A percentile compares a stretch with the other conserved stretches of the same genome.
Evolutionary conservation across 2,797 vertebrate genomes (phyloP).

Genomic region (Cossypha caffra): DNA sequence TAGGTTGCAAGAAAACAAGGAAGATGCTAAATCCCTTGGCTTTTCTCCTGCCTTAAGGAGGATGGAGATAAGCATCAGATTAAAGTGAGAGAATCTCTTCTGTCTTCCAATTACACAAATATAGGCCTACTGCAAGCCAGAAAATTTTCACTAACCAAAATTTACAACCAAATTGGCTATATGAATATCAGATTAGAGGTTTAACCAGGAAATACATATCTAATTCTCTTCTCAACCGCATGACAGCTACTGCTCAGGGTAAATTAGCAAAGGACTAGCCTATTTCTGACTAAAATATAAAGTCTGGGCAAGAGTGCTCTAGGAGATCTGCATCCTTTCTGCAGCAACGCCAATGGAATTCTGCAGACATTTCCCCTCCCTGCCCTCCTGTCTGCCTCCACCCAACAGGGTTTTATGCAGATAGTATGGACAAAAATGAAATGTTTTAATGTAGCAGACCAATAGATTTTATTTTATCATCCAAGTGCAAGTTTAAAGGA

Average conservation of each 20-base stretch:
- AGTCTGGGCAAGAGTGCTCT: background rate
- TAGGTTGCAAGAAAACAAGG: constrained; percentile 24
- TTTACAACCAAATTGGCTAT: background rate
- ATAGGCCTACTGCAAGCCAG: background rate
- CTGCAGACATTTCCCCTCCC: background rate
- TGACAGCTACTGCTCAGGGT: background rate
- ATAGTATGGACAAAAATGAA: background rate
- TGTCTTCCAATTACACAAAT: constrained; percentile 46
- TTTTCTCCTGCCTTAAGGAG: constrained; percentile 58
- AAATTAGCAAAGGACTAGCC: background rate
- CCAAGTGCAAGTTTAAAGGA: constrained; percentile 14
- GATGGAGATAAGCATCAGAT: constrained; percentile 46
- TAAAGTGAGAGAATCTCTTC: constrained; percentile 46
- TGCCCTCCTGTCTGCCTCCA: background rate
- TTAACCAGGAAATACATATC: background rate
- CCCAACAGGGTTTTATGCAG: background rate
- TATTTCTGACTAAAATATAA: background rate
- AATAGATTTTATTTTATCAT: background rate
- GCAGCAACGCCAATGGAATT: background rate
- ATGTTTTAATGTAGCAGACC: background rate
- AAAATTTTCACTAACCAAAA: constrained; percentile 51
- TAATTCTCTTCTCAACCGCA: background rate
- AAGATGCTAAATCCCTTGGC: constrained; percentile 37
- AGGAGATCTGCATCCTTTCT: background rate
- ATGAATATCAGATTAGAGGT: constrained; percentile 36